Percentiles rank a stretch among this genome's conserved stretches.
Evolutionary conservation across 1,140 invertebrate species (phyloP).

Genomic region (Pseudobourletiella spinata): DNA sequence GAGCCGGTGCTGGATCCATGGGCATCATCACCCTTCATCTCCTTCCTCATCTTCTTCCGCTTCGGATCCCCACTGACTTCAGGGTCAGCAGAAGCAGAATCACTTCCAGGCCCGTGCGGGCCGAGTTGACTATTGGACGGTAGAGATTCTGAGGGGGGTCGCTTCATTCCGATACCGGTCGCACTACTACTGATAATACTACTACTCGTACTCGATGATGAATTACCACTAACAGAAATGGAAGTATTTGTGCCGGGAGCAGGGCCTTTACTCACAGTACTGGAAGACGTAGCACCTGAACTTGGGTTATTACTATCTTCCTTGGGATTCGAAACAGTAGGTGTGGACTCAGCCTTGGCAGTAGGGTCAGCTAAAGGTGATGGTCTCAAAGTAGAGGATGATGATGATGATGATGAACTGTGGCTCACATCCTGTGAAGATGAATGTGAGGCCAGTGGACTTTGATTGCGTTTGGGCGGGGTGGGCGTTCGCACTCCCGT

Average conservation of each 20-base stretch:
- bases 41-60: constrained; percentile 45
- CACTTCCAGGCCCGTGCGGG: too few relatives aligned
- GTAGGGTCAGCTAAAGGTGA: too few relatives aligned
- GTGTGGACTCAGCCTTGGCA: not conserved
- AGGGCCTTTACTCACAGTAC: too few relatives aligned
- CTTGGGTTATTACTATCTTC: not conserved
- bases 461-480: not conserved
- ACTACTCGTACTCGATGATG: not conserved
- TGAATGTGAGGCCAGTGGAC: not conserved
- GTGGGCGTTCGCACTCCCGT: not conserved
- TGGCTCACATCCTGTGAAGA: not conserved
- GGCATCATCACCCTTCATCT: not conserved
- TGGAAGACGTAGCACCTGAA: not conserved
- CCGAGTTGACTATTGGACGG: too few relatives aligned
- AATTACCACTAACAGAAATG: not conserved
- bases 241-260: not conserved
- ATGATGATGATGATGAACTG: not conserved
- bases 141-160: constrained; percentile 20
- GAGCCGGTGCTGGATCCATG: not conserved
- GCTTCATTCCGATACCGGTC: constrained; percentile 18
- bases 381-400: not conserved
- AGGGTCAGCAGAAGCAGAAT: constrained; percentile 12
- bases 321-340: not conserved
- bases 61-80: constrained; percentile 46
- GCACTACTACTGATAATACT: not conserved